Conservation (phyloP, 2,113 vertebrate genomes). For the human region GRCh38 chr5:50873001-50873500, state of each 20-base stretch:
- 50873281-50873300: not conserved
- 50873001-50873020: not conserved
- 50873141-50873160: not conserved
- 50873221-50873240: not conserved
- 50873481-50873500: not conserved
- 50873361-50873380: not conserved
- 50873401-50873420: not conserved
- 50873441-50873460: not conserved
- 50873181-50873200: not conserved
- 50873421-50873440: not conserved
- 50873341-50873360: not conserved
- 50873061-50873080: not conserved
- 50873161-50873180: not conserved
- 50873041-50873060: not conserved
- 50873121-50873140: not conserved
- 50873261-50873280: not conserved
- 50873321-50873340: not conserved
- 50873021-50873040: not conserved
- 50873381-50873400: not conserved
- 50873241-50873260: not conserved
- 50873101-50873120: not conserved
- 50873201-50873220: not conserved
- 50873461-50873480: not conserved
- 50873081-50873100: not conserved
- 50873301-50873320: not conserved